Conservation (phyloP, 2,113 vertebrate genomes). For the Thryonomys swinderianus region DNA sequence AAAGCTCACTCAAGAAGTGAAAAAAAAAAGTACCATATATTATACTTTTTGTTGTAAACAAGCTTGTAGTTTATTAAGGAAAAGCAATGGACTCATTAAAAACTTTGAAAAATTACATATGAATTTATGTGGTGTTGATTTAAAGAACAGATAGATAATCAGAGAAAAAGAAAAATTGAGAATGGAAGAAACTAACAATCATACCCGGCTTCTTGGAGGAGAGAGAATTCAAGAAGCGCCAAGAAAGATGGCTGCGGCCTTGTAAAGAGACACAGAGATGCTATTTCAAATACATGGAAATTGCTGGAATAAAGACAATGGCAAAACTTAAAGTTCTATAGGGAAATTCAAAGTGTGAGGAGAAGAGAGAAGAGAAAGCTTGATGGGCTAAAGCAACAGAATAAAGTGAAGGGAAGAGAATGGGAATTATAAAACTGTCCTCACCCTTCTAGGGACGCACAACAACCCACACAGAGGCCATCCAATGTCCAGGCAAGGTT, state of each 20-base stretch:
- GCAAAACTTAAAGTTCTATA: background rate
- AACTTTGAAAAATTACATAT: background rate
- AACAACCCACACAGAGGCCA: background rate
- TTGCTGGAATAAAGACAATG: background rate
- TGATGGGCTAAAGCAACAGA: background rate
- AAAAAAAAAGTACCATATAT: background rate
- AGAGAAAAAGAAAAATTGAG: background rate
- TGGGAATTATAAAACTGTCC: background rate
- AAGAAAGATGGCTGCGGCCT: background rate
- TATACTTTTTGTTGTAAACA: background rate
- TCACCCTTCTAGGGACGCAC: background rate
- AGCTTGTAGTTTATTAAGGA: background rate
- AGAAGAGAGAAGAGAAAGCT: background rate
- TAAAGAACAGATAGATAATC: background rate
- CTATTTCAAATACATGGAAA: background rate
- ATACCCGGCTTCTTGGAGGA: background rate
- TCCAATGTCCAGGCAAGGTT: background rate
- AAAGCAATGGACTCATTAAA: background rate
- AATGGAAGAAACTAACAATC: rapidly evolving
- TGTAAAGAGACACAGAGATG: background rate
- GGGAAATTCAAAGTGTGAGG: background rate
- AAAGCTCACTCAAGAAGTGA: background rate
- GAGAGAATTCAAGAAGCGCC: background rate
- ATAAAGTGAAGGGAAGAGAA: background rate
- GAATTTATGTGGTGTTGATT: background rate